Conservation (phyloP, 2,888 invertebrate species). For the Hylaea fasciaria region DNA sequence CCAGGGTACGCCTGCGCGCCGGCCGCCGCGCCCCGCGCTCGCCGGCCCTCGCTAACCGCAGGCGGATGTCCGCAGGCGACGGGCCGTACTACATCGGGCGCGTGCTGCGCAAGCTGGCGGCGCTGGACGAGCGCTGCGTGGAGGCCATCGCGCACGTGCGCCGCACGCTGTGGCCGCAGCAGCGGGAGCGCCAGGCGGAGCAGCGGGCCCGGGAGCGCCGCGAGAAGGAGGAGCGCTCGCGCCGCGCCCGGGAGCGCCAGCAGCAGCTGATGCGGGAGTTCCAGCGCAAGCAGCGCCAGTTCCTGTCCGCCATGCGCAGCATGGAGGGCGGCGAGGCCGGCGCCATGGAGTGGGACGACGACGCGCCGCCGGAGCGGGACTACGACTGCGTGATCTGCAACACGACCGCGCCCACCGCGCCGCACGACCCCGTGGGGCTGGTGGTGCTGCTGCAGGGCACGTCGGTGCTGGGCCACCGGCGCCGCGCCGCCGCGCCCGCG, state of each 20-base stretch:
- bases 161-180: slow-evolving; percentile 90
- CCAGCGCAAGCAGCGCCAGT: slow-evolving; percentile 95
- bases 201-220: slow-evolving; percentile 86
- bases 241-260: slow-evolving; percentile 94
- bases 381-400: slow-evolving; percentile 99
- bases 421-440: slow-evolving; percentile 90
- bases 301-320: slow-evolving; percentile 87
- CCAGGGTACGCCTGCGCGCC: slow-evolving; percentile 21
- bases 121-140: slow-evolving; percentile 88
- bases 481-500: slow-evolving; percentile 69
- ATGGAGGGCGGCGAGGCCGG: slow-evolving; percentile 75
- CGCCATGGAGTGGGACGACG: slow-evolving; percentile 82
- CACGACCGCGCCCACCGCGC: slow-evolving; percentile 93
- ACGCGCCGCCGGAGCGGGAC: slow-evolving; percentile 87
- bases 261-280: slow-evolving; percentile 97
- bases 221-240: slow-evolving; percentile 93
- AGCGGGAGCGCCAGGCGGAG: slow-evolving; percentile 91
- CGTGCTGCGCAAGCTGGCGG: slow-evolving; percentile 90
- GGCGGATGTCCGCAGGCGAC: slow-evolving; percentile 86
- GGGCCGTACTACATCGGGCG: slow-evolving; percentile 94
- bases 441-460: slow-evolving; percentile 95
- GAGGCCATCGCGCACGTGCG: slow-evolving; percentile 88
- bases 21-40: no score
- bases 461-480: slow-evolving; percentile 88
- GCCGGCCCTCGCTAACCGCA: no score